Evolutionary conservation across 2,797 vertebrate species (phyloP).

Genomic region (Buphagus erythrorhynchus): DNA sequence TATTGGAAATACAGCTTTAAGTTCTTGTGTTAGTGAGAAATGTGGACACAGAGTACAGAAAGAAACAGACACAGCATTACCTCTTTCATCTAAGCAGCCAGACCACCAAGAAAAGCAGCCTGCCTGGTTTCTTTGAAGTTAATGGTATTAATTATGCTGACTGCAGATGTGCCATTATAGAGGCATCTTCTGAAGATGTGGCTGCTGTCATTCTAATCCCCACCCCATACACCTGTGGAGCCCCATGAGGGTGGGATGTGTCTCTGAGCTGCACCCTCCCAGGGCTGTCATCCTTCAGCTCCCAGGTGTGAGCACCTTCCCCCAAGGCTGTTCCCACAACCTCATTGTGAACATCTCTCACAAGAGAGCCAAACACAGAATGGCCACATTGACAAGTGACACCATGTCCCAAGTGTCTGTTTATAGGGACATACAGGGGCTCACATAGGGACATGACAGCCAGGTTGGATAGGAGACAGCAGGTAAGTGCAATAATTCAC

Average conservation of each 20-base stretch:
- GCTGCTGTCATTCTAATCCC: not conserved
- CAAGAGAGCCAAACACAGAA: not conserved
- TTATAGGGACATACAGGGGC: not conserved
- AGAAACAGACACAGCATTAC: not conserved
- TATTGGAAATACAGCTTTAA: not conserved
- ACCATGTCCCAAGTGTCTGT: not conserved
- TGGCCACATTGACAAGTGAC: not conserved
- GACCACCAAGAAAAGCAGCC: not conserved
- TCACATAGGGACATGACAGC: rapidly evolving
- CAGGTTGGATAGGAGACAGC: not conserved
- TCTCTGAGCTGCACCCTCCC: not conserved
- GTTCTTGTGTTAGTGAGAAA: not conserved
- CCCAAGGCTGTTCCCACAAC: not conserved
- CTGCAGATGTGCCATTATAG: not conserved
- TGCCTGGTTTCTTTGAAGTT: not conserved
- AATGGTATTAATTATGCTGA: not conserved
- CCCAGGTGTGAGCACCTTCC: not conserved
- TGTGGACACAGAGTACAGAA: not conserved
- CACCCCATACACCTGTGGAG: not conserved
- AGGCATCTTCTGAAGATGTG: not conserved
- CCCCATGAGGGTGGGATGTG: rapidly evolving
- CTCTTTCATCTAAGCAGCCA: not conserved
- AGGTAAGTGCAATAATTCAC: not conserved
- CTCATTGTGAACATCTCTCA: rapidly evolving
- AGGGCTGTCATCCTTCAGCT: not conserved